phyloP scores from a whole-genome alignment of 2,888 invertebrate genomes.

The Podabrus alpinus region DNA sequence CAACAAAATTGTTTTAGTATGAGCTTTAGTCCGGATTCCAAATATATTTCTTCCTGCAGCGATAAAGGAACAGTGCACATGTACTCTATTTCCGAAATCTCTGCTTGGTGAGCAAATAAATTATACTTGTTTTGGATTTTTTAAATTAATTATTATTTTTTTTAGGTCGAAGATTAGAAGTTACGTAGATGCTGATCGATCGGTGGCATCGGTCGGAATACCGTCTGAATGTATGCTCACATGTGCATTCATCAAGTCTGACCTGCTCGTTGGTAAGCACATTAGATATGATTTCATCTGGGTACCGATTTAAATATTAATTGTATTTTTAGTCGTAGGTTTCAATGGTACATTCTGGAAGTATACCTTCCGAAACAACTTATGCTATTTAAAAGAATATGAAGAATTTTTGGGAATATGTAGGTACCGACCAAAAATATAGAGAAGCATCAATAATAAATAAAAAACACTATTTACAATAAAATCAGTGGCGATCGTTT shows the following conservation, averaged over 20 bases:
- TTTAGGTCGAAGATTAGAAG: not conserved
- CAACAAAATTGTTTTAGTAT: not conserved
- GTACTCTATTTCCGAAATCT: not conserved
- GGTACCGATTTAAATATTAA: not conserved
- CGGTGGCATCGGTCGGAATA: not conserved
- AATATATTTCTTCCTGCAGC: not conserved
- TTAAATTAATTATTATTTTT: too few species aligned
- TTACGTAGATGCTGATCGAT: not conserved
- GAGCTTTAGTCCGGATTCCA: not conserved
- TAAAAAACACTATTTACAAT: too few species aligned
- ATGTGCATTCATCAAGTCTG: not conserved
- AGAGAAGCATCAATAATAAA: not conserved
- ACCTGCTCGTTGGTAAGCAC: not conserved
- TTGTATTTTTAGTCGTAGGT: not conserved
- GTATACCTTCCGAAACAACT: not conserved
- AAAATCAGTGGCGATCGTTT: too few species aligned
- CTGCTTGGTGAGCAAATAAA: too few species aligned
- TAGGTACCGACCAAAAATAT: too few species aligned
- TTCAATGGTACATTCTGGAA: not conserved
- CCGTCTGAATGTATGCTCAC: not conserved
- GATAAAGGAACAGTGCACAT: not conserved
- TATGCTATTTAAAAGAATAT: not conserved
- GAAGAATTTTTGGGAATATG: not conserved
- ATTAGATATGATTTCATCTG: not conserved
- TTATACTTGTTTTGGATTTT: too few species aligned